Evolutionary conservation across 2,113 vertebrate species (phyloP).

Genomic region (Trematomus loennbergii): DNA sequence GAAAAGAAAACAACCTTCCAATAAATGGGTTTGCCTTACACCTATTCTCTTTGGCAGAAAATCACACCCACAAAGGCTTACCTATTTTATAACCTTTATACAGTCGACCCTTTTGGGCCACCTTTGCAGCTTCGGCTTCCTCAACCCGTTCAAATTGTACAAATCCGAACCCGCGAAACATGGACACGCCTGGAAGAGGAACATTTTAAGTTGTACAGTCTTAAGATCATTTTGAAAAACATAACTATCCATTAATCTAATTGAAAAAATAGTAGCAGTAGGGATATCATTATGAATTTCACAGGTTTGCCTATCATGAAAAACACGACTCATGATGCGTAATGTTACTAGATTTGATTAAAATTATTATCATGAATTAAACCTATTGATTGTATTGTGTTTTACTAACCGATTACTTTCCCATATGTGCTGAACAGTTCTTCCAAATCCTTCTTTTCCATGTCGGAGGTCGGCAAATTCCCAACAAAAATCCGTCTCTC

Average conservation of each 20-base stretch:
- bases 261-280: background rate
- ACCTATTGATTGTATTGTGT: conserved; percentile 39
- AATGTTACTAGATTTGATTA: conserved; percentile 14
- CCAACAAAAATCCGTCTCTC: conserved; percentile 93
- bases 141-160: conserved; percentile 91
- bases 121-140: conserved; percentile 91
- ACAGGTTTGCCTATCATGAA: conserved; percentile 32
- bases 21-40: background rate
- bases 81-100: conserved; percentile 94
- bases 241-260: conserved; percentile 31
- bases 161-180: conserved; percentile 92
- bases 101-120: conserved; percentile 89
- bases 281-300: background rate
- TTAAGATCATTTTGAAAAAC: conserved; percentile 44
- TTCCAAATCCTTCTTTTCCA: conserved; percentile 91
- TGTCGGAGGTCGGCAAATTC: conserved; percentile 91
- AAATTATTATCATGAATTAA: conserved; percentile 20
- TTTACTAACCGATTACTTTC: conserved; percentile 90
- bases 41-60: conserved; percentile 37
- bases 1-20: background rate
- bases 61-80: conserved; percentile 79
- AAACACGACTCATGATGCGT: background rate
- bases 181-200: conserved; percentile 89
- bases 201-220: conserved; percentile 77
- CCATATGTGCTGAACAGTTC: conserved; percentile 88